Base-by-base conservation (phyloP, 2,888 invertebrate species). In the Cosmorhoe ocellata region DNA sequence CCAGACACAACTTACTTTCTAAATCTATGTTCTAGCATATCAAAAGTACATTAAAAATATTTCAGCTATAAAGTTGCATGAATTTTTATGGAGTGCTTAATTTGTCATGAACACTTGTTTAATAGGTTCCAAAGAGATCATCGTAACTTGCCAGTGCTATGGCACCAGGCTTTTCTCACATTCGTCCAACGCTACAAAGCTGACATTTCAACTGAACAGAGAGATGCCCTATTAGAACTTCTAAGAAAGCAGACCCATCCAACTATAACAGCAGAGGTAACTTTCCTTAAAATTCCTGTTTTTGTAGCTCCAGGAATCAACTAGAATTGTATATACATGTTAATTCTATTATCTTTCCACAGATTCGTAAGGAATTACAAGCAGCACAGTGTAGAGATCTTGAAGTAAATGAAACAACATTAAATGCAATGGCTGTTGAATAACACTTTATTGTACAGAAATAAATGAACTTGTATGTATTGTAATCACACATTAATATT, bases 121-220 rank as follows among this genome's bases (percentile, higher is more conserved):
- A 3, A 3, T 24, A 97, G 98, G 73, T 98, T 99, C 81, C 94
- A 95, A 77, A 91, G 91, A 59, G 98, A 99, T 72, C 87, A 90
- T 40, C 92, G 98, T 47, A 94, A 94, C 63, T 90, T 99, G 73
- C 99, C 99, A 0, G 98, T 99, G 3, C 82, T 99, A 51, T 99
- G 99, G 99, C 99, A 99, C 83, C 99, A 99, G 81, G 94, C 97
- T 32, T 90, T 99, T 30, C 86, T 99, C 45, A 96, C 98, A 3
- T 98, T 99, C 90, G 95, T 95, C 0, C 98, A 99, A 84, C 92
- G 98, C 39, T 99, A 99, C 83, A 99, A 99, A 84, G 94, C 95
- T 51, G 98, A 99, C 79, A 94, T 99, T 59, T 97, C 97, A 30
- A 93, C 94, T 1, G 99, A 99, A 69, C 99, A 99, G 84, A 94